Evolutionary conservation across 2,797 vertebrate species (phyloP).

Genomic region (Sebastes reedi): DNA sequence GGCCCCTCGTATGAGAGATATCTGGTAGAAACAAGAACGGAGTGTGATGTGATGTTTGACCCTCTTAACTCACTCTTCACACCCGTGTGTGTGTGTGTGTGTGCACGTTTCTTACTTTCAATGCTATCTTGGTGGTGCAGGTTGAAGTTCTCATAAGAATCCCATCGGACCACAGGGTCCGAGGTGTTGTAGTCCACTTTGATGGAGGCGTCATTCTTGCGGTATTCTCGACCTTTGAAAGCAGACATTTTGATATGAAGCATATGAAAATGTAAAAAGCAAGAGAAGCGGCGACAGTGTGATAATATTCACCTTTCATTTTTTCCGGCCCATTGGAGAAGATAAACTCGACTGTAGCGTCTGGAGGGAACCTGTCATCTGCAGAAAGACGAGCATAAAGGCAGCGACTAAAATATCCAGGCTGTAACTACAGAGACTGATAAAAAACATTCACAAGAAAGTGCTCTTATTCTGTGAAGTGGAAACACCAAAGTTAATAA

Average conservation of each 20-base stretch:
- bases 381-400: constrained; percentile 47
- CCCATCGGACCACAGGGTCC: constrained; percentile 89
- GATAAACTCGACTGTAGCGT: constrained; percentile 89
- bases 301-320: constrained; percentile 82
- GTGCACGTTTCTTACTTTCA: constrained; percentile 81
- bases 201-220: constrained; percentile 81
- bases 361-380: constrained; percentile 91
- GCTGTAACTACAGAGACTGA: constrained; percentile 22
- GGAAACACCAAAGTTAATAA: constrained; percentile 23
- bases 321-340: constrained; percentile 89
- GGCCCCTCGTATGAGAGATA: constrained; percentile 87
- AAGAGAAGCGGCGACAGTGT: neutral
- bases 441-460: constrained; percentile 34
- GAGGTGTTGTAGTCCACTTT: constrained; percentile 85
- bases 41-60: neutral
- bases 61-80: neutral
- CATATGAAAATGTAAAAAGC: neutral
- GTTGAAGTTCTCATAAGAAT: constrained; percentile 94
- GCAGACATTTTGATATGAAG: constrained; percentile 6
- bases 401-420: constrained; percentile 54
- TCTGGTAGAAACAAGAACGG: constrained; percentile 66
- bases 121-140: constrained; percentile 87
- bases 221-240: constrained; percentile 77
- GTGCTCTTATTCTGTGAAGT: neutral
- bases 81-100: neutral